Evolutionary conservation across 1,140 invertebrate genomes (phyloP).

Genomic region (Tetragnatha versicolor): DNA sequence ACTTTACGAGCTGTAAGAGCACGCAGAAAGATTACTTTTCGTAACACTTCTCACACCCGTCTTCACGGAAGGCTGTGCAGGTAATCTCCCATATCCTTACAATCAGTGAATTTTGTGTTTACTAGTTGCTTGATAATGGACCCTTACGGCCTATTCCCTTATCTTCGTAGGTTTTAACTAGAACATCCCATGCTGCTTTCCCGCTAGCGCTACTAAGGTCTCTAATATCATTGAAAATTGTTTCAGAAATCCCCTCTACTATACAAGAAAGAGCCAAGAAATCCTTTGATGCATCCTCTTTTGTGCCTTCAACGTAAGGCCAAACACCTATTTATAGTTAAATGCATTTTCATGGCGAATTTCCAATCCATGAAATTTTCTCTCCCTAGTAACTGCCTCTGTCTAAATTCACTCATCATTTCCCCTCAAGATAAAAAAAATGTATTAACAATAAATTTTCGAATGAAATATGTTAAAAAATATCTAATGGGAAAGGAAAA

Average conservation of each 20-base stretch:
- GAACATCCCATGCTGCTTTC: background rate
- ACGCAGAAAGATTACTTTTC: no score
- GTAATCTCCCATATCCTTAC: constrained; percentile 12
- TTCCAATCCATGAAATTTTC: constrained; percentile 15
- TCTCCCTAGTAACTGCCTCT: background rate
- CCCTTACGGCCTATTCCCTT: no score
- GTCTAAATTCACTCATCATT: constrained; percentile 1
- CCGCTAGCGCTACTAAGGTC: constrained; percentile 8
- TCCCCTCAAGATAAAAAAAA: no score
- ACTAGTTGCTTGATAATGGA: no score
- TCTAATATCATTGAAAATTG: constrained; percentile 20
- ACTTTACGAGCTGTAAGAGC: no score
- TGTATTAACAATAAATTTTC: no score
- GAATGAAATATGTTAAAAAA: no score
- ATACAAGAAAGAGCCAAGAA: constrained; percentile 6
- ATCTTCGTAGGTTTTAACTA: no score
- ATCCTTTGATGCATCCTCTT: constrained; percentile 9
- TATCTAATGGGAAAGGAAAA: no score
- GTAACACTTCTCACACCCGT: no score
- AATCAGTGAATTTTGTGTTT: no score
- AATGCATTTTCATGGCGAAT: constrained; percentile 30
- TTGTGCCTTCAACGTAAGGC: background rate
- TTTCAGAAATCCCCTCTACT: constrained; percentile 15
- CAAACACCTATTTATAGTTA: constrained; percentile 15
- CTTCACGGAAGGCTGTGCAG: no score